Base-by-base conservation (phyloP, 2,113 vertebrate species). In the Phrynocephalus versicolor region DNA sequence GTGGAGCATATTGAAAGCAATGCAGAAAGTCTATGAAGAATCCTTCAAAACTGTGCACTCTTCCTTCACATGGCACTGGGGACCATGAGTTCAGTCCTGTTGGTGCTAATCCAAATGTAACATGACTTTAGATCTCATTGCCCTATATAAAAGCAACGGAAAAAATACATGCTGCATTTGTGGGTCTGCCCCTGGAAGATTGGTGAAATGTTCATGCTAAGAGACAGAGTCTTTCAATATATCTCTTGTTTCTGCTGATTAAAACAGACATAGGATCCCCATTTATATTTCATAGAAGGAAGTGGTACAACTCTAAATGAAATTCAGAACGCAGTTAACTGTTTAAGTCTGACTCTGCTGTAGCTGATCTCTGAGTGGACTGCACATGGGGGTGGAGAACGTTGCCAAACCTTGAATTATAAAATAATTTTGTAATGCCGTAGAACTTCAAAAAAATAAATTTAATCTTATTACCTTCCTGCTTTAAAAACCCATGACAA, bases 121-220 rank as follows among this genome's bases (percentile, higher is more conserved):
- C 30, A 64, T 41, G 80, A 82, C 75, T 65, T 89, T 91, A 88
- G 85, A 88, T 69, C 92, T 88, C 51, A 0, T 0, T 58, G 79
- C 70, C 87, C 27, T 90, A 85, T 0, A 5, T 81, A 80, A 89
- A 83, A 87, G 90, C 73, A 73, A 73, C 25, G 86, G 39, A 83
- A 86, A 92, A 91, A n/a, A n/a, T n/a, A 90, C 79, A 75, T 89
- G 73, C 91, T 90, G 57, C 81, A 69, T 39, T 84, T 0, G 0
- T 4, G 45, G 45, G 83, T 84, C 60, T 82, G 27, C 37, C 23
- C 35, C 33, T 84, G 87, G 85, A 87, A 88, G 83, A 85, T 83
- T 94, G 83, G 94, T 95, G 92, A 94, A 94, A 95, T 92, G 94
- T 94, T 94, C 92, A 94, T 95, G 92, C 89, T 93, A 92, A 95